Conservation (phyloP, 2,113 vertebrate genomes). For the Formicarius rufipectus region DNA sequence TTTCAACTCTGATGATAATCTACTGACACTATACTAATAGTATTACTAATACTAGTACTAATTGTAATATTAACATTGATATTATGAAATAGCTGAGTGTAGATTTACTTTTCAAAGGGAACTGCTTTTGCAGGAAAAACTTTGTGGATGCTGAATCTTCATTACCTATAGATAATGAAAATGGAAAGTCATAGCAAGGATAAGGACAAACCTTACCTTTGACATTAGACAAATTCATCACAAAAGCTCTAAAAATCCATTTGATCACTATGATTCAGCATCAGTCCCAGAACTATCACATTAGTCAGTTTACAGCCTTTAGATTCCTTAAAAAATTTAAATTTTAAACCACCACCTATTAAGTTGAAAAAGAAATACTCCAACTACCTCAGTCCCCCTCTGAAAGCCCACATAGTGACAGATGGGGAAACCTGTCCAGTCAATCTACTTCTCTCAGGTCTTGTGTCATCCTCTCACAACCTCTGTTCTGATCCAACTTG, state of each 20-base stretch:
- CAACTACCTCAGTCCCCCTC: not conserved
- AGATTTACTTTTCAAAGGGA: not conserved
- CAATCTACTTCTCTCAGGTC: not conserved
- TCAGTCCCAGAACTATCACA: not conserved
- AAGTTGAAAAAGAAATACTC: not conserved
- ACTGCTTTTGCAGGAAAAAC: not conserved
- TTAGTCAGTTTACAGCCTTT: not conserved
- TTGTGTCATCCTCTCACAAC: not conserved
- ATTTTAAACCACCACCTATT: not conserved
- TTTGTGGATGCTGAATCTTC: not conserved
- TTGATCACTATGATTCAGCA: not conserved
- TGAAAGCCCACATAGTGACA: not conserved
- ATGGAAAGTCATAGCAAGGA: not conserved
- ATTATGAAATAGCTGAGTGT: not conserved
- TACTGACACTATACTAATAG: no score
- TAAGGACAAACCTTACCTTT: not conserved
- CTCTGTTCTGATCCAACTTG: not conserved
- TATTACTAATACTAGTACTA: no score
- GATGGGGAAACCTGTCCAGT: not conserved
- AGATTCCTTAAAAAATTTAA: not conserved
- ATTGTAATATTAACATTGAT: not conserved
- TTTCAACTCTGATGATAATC: not conserved
- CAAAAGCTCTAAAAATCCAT: not conserved
- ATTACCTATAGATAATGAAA: not conserved
- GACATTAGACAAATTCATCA: not conserved